Base-by-base conservation (phyloP, 1,140 invertebrate genomes). In the Hyles vespertilio region DNA sequence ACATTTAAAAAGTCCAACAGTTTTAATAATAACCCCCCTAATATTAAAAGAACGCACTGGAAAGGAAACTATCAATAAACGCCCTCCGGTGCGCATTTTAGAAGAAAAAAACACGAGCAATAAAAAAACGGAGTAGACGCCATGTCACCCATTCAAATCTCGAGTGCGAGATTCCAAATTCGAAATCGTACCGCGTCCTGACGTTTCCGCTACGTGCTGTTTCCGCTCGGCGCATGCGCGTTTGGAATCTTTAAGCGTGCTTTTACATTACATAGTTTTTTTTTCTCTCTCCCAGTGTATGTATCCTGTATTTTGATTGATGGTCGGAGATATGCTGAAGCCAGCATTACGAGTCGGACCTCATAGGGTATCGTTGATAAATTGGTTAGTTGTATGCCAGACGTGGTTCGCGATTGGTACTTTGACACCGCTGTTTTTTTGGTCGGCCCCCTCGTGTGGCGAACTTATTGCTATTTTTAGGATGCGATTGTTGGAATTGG, bases 121-220 rank as follows among this genome's bases (percentile, higher is more conserved):
- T 12, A 71, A 75, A 76, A 82, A 77, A 81, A 69, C 63, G 56
- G 51, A 51, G 48, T 81, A 81, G 78, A 78, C 79, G 74, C 74
- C 77, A 78, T 71, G 67, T 70, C 65, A 70, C 56, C 70, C 72
- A 79, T 80, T 77, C 67, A 63, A 79, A 78, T 74, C 69, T 69
- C 70, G 66, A 75, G 70, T 67, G 71, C 74, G 67, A 51, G 50
- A 80, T 72, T 79, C 81, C 74, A 76, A 83, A 79, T 81, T 87
- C 82, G 81, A 87, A 87, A 87, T 84, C 84, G 84, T 82, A 84
- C 73, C 82, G 82, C 84, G 84, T 87, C 75, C 82, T 85, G 79
- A 81, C 84, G 84, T 85, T 87, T 87, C 84, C 84, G 84, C 82
- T 87, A 87, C 84, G 84, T 87, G 84, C 82, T 67, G 81, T 83